Conservation (phyloP, 2,888 invertebrate genomes). For the Xanthorhoe designata region DNA sequence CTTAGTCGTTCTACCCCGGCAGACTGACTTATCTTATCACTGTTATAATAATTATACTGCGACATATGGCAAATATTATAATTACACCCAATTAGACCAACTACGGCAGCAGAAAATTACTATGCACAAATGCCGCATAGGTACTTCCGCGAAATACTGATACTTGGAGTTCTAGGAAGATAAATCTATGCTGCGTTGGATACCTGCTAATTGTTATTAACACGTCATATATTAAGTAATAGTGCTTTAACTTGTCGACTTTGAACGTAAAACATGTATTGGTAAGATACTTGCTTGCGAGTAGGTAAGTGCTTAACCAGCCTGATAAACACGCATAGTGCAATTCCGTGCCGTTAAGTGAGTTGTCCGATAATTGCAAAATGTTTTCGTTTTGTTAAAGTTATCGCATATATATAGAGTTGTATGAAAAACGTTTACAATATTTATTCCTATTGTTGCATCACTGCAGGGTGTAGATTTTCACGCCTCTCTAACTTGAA, state of each 20-base stretch:
- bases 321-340: not conserved
- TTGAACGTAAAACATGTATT: not conserved
- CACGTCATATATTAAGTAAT: not conserved
- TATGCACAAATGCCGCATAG: not conserved
- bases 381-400: not conserved
- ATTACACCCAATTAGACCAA: constrained; percentile 21
- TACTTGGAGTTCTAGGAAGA: constrained; percentile 20
- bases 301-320: not conserved
- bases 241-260: not conserved
- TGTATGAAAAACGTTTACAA: not conserved
- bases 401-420: not conserved
- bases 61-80: constrained; percentile 13
- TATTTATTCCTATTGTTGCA: not conserved
- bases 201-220: constrained; percentile 11
- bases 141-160: constrained; percentile 22
- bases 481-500: too few species aligned
- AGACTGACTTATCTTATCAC: not conserved
- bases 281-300: not conserved
- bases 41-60: constrained; percentile 4
- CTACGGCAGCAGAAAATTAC: constrained; percentile 8
- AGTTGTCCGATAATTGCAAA: not conserved
- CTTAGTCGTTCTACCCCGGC: not conserved
- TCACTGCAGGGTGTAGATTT: not conserved
- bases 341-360: not conserved
- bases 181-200: not conserved